Conservation (phyloP, 1,140 invertebrate species). For the Teleopsis dalmanni region DNA sequence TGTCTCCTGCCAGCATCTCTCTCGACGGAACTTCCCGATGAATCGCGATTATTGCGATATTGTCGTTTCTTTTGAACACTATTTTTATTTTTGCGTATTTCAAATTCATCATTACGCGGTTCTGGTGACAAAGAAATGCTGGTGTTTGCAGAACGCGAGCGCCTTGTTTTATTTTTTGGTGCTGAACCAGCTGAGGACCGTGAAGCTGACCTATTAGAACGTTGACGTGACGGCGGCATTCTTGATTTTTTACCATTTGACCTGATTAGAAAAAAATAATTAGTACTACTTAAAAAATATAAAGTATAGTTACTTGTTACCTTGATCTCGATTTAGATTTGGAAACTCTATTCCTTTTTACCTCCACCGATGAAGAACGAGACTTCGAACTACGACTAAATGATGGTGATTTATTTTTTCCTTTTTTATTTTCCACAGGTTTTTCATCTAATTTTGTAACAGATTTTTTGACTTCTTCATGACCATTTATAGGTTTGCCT, state of each 20-base stretch:
- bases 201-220: constrained; percentile 22
- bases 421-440: constrained; percentile 1
- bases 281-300: too few species aligned
- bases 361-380: constrained; percentile 7
- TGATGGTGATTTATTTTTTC: not conserved
- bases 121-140: constrained; percentile 36
- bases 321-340: not conserved
- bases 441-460: too few species aligned
- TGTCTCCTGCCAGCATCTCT: constrained; percentile 16
- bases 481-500: constrained; percentile 35
- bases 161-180: constrained; percentile 17
- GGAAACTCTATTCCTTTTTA: not conserved
- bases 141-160: constrained; percentile 19
- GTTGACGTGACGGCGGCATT: constrained; percentile 1
- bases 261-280: constrained; percentile 1
- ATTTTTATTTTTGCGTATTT: constrained; percentile 66
- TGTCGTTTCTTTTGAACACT: constrained; percentile 75
- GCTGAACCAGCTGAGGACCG: constrained; percentile 19
- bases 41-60: constrained; percentile 78
- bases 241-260: not conserved
- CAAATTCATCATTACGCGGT: constrained; percentile 61
- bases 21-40: constrained; percentile 55
- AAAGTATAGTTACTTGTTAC: not conserved
- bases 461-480: too few species aligned
- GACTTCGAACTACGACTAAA: not conserved